Evolutionary conservation across 2,113 vertebrate species (phyloP).

Genomic region (Forbesichthys agassizii): DNA sequence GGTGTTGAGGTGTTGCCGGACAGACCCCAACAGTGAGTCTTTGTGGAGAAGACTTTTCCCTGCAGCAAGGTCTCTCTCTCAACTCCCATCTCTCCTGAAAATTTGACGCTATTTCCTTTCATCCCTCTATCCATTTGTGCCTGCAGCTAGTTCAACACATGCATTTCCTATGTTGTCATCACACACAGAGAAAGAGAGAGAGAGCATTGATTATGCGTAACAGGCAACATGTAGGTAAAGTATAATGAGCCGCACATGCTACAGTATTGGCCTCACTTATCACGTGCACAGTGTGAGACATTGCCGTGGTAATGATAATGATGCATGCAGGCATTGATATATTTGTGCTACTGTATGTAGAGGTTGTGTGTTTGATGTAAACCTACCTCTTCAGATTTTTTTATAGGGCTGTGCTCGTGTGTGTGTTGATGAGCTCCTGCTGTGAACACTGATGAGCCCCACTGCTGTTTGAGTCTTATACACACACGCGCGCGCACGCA

Average conservation of each 20-base stretch:
- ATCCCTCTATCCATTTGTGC: conserved; percentile 27
- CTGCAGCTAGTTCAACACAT: conserved; percentile 18
- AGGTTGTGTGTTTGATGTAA: conserved; percentile 35
- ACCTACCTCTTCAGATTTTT: conserved; percentile 18
- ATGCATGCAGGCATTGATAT: neutral
- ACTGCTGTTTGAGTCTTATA: conserved; percentile 28
- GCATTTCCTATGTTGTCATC: conserved; percentile 11
- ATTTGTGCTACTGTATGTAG: conserved; percentile 26
- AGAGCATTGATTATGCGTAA: too few species aligned
- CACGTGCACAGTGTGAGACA: too few species aligned
- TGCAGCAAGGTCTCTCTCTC: conserved; percentile 63
- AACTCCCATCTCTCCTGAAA: neutral
- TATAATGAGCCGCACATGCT: neutral
- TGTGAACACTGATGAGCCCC: conserved; percentile 32
- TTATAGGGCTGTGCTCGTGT: neutral
- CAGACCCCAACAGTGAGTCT: conserved; percentile 51
- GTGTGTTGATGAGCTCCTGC: conserved; percentile 32
- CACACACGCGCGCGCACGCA: neutral
- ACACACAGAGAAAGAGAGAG: neutral
- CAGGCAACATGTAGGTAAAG: too few species aligned
- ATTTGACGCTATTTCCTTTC: conserved; percentile 14
- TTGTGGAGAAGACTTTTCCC: conserved; percentile 54
- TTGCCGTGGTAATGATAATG: too few species aligned
- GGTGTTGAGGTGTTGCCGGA: conserved; percentile 39
- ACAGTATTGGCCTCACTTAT: neutral